Evolutionary conservation across 2,888 invertebrate species (phyloP), one percentile per base, ranked within the genome.

Genomic region (Rhopalosiphum nymphaeae): DNA sequence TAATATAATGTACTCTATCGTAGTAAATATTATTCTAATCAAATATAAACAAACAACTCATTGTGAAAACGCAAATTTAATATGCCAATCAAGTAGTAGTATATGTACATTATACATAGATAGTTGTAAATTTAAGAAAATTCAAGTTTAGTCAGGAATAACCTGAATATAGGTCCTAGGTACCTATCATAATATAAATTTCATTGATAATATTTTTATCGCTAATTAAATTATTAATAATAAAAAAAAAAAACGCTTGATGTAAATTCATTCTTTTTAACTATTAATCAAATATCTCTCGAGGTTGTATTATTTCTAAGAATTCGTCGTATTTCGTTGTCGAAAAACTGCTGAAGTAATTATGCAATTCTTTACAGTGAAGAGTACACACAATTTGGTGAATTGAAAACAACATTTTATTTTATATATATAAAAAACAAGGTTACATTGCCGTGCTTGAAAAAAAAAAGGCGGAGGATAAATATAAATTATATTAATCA

Each of bases 381-480:
- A 57, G 44, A 57, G 3, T 57, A 91, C 5, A 36, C 85, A 91
- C n/a, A n/a, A 53, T 94, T 94, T 86, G 86, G 91, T 94, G 91
- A 94, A 94, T 94, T 87, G 9, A 94, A 94, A 94, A 94, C 61
- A 67, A 94, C 49, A 67, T 67, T 94, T 94, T 85, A 90, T 94
- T 86, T 89, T 53, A 10, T 78, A 36, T 46, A 88, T 53, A 61
- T 29, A 89, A 53, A 84, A 61, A 91, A 86, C 11, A 90, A 49
- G 94, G 91, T 94, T 61, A 78, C 21, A 91, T 91, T 90, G 94
- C 94, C 29, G 94, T 91, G 94, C 91, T 94, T 87, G 61, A 93
- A 61, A 91, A 85, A 53, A 78, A 89, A 84, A 46, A 91, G 67
- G 67, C 61, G 42, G 57, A 49, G 78, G 85, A 90, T 67, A 91